A percentile compares a stretch with the other conserved stretches of the same genome.
phyloP scores from a whole-genome alignment of 2,797 vertebrate species.

The Epinephelus malabaricus region DNA sequence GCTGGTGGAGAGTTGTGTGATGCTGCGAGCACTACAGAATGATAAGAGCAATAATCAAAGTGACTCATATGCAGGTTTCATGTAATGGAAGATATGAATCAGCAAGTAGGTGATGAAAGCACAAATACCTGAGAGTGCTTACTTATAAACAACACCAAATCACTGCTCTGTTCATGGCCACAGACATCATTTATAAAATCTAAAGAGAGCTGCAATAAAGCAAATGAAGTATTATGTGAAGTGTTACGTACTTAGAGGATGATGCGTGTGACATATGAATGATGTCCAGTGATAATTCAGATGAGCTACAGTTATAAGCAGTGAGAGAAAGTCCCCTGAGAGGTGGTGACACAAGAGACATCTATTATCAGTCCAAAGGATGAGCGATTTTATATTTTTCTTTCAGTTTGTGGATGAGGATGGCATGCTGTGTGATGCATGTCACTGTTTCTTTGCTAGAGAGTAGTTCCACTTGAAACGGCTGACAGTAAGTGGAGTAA shows the following conservation, averaged over 20 bases:
- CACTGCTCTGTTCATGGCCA: not conserved
- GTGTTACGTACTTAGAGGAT: not conserved
- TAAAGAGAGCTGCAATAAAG: slow-evolving; percentile 7
- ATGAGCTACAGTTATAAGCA: not conserved
- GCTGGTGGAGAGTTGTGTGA: not conserved
- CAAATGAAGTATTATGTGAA: slow-evolving; percentile 3
- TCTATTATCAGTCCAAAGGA: slow-evolving; percentile 1
- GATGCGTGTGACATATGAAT: not conserved
- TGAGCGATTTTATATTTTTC: not conserved
- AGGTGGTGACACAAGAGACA: not conserved
- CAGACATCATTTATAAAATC: slow-evolving; percentile 3
- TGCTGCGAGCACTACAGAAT: not conserved
- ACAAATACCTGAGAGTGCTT: slow-evolving; percentile 15
- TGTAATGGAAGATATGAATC: slow-evolving; percentile 37
- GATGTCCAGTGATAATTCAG: not conserved
- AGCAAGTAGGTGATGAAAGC: slow-evolving; percentile 14
- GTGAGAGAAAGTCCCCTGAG: not conserved
- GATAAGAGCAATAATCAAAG: slow-evolving; percentile 42
- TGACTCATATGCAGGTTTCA: slow-evolving; percentile 20
- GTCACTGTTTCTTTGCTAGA: not conserved
- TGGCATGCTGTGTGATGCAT: not conserved
- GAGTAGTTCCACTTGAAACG: not conserved
- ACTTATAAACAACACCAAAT: slow-evolving; percentile 14
- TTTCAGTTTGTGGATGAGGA: not conserved
- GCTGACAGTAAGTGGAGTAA: not conserved